A percentile compares a stretch with the other conserved stretches of the same genome.
Evolutionary conservation across 2,888 invertebrate genomes (phyloP).

Genomic region (Cordylochernes scorpioides): DNA sequence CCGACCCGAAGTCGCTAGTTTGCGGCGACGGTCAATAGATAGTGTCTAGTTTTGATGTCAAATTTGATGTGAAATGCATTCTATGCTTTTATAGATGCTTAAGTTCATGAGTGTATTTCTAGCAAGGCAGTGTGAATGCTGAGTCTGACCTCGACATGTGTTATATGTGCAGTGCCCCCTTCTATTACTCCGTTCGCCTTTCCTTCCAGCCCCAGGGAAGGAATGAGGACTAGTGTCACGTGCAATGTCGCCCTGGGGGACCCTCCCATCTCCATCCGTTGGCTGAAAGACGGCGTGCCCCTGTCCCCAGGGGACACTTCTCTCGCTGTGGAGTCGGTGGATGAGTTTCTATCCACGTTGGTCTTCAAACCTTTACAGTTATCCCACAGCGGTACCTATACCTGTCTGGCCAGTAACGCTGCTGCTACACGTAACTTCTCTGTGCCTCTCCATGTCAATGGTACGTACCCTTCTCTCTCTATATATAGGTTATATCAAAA

Average conservation of each 20-base stretch:
- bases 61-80: too few relatives aligned
- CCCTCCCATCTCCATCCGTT: conserved; percentile 14
- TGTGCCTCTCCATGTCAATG: conserved; percentile 23
- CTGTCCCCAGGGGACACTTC: conserved; percentile 7
- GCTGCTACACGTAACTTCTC: conserved; percentile 17
- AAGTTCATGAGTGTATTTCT: too few relatives aligned
- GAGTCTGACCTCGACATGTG: too few relatives aligned
- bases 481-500: background rate
- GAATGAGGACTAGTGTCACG: conserved; percentile 14
- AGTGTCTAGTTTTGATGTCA: too few relatives aligned
- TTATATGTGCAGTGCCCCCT: conserved; percentile 13
- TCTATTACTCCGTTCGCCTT: conserved; percentile 14
- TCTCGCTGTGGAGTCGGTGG: conserved; percentile 11
- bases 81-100: too few relatives aligned
- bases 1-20: too few relatives aligned
- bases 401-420: conserved; percentile 21
- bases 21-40: too few relatives aligned
- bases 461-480: conserved; percentile 17
- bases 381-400: conserved; percentile 17
- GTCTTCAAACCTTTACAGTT: conserved; percentile 10
- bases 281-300: conserved; percentile 14
- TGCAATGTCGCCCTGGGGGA: conserved; percentile 15
- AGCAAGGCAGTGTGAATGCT: too few relatives aligned
- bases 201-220: conserved; percentile 13
- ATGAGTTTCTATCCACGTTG: conserved; percentile 10